These are phyloP conservation scores for Astreopora myriophthalma DNA, from an alignment of 64 coral and sea anemone species.

Conservation along the genomic window DNA sequence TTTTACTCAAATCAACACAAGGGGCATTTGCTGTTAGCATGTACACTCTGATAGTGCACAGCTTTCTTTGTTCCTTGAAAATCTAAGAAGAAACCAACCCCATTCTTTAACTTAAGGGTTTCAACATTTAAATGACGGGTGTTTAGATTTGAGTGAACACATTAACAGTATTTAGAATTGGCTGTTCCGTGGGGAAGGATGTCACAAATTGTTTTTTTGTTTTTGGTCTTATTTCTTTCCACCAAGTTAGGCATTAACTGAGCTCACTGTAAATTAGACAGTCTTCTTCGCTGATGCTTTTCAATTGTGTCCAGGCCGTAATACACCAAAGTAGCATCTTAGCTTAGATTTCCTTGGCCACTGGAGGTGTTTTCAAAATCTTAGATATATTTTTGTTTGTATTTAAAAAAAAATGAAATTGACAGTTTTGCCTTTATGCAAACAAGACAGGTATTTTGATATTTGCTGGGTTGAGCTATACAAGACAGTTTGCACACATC, in stretches of 20 bases:
- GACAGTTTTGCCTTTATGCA: neutral
- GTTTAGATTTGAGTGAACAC: no score
- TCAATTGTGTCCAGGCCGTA: no score
- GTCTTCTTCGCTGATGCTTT: no score
- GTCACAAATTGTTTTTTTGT: neutral
- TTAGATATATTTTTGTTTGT: constrained; percentile 42
- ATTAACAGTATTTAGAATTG: no score
- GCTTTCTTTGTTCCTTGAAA: no score
- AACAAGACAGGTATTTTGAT: neutral
- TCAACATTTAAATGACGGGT: no score
- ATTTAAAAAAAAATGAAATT: constrained; percentile 27
- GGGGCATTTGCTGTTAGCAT: no score
- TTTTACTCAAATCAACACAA: no score
- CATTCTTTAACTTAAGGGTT: neutral
- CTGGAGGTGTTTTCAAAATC: neutral
- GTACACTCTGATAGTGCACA: no score
- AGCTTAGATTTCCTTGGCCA: neutral
- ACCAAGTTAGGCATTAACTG: neutral
- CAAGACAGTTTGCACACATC: neutral
- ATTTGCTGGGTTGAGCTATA: neutral
- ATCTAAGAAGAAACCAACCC: no score
- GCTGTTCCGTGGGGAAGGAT: no score
- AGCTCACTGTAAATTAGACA: neutral
- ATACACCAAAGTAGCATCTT: neutral
- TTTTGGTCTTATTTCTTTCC: neutral